These are phyloP conservation scores for Lysandra coridon DNA, from an alignment of 2,888 invertebrate genomes.

Conservation along the genomic window DNA sequence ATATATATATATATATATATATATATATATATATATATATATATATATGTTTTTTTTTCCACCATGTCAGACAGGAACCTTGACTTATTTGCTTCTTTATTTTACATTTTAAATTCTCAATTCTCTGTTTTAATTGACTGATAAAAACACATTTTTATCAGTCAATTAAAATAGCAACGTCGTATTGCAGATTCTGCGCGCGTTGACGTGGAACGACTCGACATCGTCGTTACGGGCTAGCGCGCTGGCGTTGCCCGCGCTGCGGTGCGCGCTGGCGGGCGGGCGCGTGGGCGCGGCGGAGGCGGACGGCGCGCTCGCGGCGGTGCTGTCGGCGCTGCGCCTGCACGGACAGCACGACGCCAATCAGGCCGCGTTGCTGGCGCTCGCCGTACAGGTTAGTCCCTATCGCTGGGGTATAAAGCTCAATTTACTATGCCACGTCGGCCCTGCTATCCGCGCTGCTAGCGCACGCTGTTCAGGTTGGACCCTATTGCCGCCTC, in stretches of 20 bases:
- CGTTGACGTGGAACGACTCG: slow-evolving; percentile 90
- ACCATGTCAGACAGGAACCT: too few species aligned
- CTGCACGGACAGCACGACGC: slow-evolving; percentile 95
- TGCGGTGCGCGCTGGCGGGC: slow-evolving; percentile 81
- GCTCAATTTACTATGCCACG: not conserved
- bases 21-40: too few species aligned
- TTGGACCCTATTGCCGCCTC: too few species aligned
- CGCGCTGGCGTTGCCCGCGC: slow-evolving; percentile 85
- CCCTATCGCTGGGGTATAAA: not conserved
- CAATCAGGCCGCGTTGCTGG: slow-evolving; percentile 89
- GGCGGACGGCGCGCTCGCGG: slow-evolving; percentile 84
- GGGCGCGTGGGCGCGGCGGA: slow-evolving; percentile 71
- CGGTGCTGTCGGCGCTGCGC: slow-evolving; percentile 89
- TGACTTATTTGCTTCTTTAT: too few species aligned
- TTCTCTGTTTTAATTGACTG: too few species aligned
- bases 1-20: too few species aligned
- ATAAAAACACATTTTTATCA: too few species aligned
- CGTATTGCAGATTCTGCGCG: slow-evolving; percentile 62
- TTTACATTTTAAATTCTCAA: too few species aligned
- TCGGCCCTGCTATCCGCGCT: not conserved
- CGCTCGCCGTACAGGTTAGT: slow-evolving; percentile 87
- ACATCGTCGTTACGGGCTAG: slow-evolving; percentile 90
- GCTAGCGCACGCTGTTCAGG: too few species aligned
- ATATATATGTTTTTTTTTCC: too few species aligned
- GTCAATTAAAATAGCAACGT: too few species aligned